Base-by-base conservation (phyloP, 92 coral and sea anemone genomes). In the Phymanthus crucifer region DNA sequence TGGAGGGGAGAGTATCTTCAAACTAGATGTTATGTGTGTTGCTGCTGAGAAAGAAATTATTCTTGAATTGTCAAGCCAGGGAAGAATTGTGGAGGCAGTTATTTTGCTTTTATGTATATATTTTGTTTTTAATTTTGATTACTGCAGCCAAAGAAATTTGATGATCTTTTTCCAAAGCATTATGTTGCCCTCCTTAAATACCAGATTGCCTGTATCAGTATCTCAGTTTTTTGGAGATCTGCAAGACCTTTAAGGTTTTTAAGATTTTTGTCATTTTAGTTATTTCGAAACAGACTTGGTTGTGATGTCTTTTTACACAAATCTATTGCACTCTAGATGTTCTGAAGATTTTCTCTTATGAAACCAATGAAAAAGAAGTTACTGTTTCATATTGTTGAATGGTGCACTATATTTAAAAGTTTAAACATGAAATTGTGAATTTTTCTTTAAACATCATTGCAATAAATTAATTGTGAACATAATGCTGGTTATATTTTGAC, bases 51-150 rank as follows among this genome's bases (percentile, higher is more conserved):
- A 66, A 40, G 61, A 66, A 34, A 64, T 78, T 8, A 48, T 78
- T 11, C 67, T 64, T 33, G 67, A 67, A 34, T 24, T 66, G 27
- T 66, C 75, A 6, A 45, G 75, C 40, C 34, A 78, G 19, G 54
- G 75, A 46, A 66, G 83, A 54, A 36, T 78, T 40, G 57, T 43
- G n/a, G 57, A 66, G 64, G 81, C 75, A 38, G 24, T 78, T 66
- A 66, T 78, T 3, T 26, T 72, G 58, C 67, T 78, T 71, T 32
- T 78, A 26, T 78, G 83, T 36, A 33, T 66, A 35, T 78, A 78
- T 78, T 66, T 78, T 78, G 83, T 78, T 78, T 78, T 78, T 43
- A 78, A 78, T 67, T 78, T 78, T 57, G 83, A 78, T 67, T 66
- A 78, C 67, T 35, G 47, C 16, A 45, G 38, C n/a, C 73, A 77